A percentile compares a stretch with the other conserved stretches of the same genome.
Conservation (phyloP, 2,888 invertebrate genomes). For the Drosophila robusta region DNA sequence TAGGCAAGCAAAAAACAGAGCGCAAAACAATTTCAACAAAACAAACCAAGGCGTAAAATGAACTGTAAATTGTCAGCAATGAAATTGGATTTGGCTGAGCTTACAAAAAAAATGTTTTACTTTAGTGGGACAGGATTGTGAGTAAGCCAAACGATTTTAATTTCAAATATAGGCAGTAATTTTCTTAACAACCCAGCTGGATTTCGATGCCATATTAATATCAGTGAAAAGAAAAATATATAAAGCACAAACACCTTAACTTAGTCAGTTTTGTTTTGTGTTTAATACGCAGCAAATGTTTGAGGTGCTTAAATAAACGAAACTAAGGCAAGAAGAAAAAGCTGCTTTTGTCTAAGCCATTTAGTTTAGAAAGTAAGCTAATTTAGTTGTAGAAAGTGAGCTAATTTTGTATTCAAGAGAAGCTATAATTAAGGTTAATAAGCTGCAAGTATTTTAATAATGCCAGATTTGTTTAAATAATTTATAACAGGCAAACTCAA, state of each 20-base stretch:
- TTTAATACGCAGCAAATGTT: too few relatives aligned
- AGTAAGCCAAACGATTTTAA: constrained; percentile 4
- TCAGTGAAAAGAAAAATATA: too few relatives aligned
- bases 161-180: constrained; percentile 9
- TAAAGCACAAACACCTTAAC: too few relatives aligned
- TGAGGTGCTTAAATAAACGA: too few relatives aligned
- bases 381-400: background rate
- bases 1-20: constrained; percentile 18
- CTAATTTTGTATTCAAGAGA: too few relatives aligned
- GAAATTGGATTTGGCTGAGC: constrained; percentile 10
- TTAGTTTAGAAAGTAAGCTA: background rate
- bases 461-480: background rate
- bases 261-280: background rate
- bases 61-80: constrained; percentile 17
- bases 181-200: background rate
- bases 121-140: background rate
- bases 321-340: too few relatives aligned
- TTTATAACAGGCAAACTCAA: too few relatives aligned
- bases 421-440: background rate
- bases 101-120: constrained; percentile 1
- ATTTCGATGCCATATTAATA: constrained; percentile 1
- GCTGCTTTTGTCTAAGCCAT: background rate
- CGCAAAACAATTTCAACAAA: constrained; percentile 31
- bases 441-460: background rate
- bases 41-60: constrained; percentile 5